phyloP scores from a whole-genome alignment of 2,113 vertebrate species.

The Psilopsiagon aurifrons region DNA sequence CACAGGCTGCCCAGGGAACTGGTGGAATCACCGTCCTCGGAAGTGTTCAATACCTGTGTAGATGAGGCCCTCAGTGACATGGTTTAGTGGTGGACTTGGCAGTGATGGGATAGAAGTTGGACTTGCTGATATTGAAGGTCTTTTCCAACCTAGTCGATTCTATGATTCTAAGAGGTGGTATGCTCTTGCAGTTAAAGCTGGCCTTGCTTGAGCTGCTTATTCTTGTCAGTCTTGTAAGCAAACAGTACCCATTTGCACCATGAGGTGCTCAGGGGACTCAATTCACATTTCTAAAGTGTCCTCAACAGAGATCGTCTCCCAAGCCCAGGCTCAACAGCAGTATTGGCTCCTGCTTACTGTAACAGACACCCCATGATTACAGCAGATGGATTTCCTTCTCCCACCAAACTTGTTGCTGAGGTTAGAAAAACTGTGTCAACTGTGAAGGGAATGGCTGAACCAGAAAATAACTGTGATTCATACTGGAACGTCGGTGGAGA shows the following conservation, averaged over 20 bases:
- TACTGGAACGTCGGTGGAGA: background rate
- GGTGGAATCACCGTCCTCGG: background rate
- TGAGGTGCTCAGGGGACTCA: background rate
- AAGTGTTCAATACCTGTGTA: background rate
- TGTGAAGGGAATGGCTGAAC: background rate
- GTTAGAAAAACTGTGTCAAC: background rate
- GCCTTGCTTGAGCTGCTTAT: background rate
- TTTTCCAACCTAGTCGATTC: background rate
- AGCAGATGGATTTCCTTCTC: background rate
- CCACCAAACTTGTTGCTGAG: background rate
- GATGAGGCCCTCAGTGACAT: background rate
- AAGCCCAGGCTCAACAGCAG: background rate
- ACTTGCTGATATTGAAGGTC: background rate
- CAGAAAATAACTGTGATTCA: background rate
- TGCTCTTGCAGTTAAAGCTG: background rate
- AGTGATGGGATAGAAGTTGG: background rate
- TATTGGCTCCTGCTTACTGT: background rate
- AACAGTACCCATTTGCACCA: background rate
- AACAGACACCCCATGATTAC: background rate
- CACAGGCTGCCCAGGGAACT: background rate
- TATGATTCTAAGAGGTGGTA: background rate
- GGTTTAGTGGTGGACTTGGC: background rate
- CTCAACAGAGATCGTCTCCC: background rate
- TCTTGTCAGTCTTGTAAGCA: background rate
- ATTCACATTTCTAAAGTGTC: rapidly evolving